These are phyloP conservation scores for Tiaroga cobitis DNA, from an alignment of 2,797 vertebrate species.

Conservation along the genomic window DNA sequence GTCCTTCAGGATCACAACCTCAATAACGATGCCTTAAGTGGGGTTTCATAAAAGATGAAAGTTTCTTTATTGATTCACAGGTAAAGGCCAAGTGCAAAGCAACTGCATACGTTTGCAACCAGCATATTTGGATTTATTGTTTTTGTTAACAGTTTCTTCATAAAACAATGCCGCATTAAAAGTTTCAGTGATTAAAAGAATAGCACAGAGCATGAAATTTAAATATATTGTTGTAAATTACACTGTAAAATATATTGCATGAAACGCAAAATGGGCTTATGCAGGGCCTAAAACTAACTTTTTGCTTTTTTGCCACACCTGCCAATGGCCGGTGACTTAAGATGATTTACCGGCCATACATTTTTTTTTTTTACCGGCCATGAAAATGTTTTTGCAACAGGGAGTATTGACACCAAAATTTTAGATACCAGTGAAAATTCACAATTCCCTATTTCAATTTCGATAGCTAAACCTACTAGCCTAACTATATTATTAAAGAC, in stretches of 20 bases:
- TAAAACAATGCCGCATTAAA: not conserved
- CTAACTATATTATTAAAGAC: no score
- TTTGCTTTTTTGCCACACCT: no score
- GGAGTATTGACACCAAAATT: no score
- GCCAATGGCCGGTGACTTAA: no score
- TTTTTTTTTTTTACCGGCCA: no score
- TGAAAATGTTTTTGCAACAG: no score
- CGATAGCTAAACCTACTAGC: no score
- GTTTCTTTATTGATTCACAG: conserved; percentile 5
- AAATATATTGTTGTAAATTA: not conserved
- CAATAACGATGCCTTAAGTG: not conserved
- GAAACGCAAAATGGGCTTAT: not conserved
- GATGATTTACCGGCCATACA: no score
- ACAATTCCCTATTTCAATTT: no score
- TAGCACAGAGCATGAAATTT: not conserved
- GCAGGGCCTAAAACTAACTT: no score
- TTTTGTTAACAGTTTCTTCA: not conserved
- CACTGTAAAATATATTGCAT: no score
- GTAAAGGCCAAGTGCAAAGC: not conserved
- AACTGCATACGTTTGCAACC: not conserved
- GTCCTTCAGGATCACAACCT: not conserved
- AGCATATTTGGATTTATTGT: not conserved
- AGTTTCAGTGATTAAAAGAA: not conserved
- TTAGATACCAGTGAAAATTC: no score
- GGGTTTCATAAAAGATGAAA: conserved; percentile 17